phyloP scores from a whole-genome alignment of 2,888 invertebrate genomes.

The Megastigmus dorsalis region DNA sequence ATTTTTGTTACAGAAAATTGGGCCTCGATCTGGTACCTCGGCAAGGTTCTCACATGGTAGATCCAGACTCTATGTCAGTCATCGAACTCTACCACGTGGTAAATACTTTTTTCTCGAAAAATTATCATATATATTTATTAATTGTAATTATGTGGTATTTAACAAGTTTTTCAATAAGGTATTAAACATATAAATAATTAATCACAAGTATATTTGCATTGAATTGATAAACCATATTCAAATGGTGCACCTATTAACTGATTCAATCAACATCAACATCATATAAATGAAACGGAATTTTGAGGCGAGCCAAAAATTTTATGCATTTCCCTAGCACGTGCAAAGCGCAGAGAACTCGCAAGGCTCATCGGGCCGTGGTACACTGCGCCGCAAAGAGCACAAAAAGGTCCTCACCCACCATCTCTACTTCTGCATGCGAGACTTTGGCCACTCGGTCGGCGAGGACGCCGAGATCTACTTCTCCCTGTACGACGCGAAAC shows the following conservation, averaged over 20 bases:
- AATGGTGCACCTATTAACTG: no score
- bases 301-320: no score
- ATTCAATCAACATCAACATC: no score
- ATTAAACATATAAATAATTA: no score
- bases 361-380: conserved; percentile 77
- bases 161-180: no score
- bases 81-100: conserved; percentile 93
- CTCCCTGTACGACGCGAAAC: conserved; percentile 88
- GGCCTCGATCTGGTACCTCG: conserved; percentile 94
- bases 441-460: conserved; percentile 90
- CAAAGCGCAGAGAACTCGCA: conserved; percentile 77
- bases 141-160: no score
- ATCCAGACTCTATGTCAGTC: conserved; percentile 91
- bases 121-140: no score
- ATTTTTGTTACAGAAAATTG: conserved; percentile 84
- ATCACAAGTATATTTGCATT: no score
- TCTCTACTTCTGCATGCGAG: conserved; percentile 90
- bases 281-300: no score
- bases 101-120: no score
- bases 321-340: no score
- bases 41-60: conserved; percentile 91
- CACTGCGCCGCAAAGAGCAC: conserved; percentile 77
- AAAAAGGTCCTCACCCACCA: conserved; percentile 83
- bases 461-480: conserved; percentile 93
- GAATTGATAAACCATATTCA: no score